Evolutionary conservation across 2,797 vertebrate species (phyloP).

Genomic region (Sorex maritimensis): DNA sequence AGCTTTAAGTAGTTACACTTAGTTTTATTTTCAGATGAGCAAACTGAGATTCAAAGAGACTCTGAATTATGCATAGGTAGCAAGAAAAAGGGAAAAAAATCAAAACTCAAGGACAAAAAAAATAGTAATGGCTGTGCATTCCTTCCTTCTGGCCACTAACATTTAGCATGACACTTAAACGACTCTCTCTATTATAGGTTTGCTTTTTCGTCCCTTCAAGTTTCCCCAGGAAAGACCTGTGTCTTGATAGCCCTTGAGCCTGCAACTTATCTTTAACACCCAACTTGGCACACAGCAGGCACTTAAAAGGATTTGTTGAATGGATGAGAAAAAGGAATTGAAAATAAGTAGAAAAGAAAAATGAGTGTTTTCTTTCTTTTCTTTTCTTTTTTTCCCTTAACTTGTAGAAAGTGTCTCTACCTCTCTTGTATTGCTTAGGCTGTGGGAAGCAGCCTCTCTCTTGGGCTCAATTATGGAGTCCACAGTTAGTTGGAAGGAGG

Average conservation of each 20-base stretch:
- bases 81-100: slow-evolving; percentile 43
- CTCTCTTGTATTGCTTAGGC: slow-evolving; percentile 61
- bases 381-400: not conserved
- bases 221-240: not conserved
- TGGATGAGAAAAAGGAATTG: slow-evolving; percentile 40
- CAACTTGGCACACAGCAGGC: not conserved
- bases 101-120: not conserved
- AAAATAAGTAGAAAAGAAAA: not conserved
- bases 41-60: slow-evolving; percentile 30
- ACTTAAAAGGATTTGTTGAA: slow-evolving; percentile 17
- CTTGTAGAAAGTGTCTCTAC: slow-evolving; percentile 57
- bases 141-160: not conserved
- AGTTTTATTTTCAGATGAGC: slow-evolving; percentile 63
- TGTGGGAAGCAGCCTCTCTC: slow-evolving; percentile 54
- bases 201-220: not conserved
- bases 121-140: not conserved
- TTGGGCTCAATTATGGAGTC: slow-evolving; percentile 72
- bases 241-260: not conserved
- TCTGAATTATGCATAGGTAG: not conserved
- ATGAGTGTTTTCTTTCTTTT: not conserved
- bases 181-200: not conserved
- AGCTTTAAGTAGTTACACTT: not conserved
- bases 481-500: slow-evolving; percentile 38
- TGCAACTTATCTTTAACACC: not conserved
- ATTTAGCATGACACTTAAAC: not conserved